Conservation (phyloP, 1,140 invertebrate genomes). For the Camponotus floridanus region DNA sequence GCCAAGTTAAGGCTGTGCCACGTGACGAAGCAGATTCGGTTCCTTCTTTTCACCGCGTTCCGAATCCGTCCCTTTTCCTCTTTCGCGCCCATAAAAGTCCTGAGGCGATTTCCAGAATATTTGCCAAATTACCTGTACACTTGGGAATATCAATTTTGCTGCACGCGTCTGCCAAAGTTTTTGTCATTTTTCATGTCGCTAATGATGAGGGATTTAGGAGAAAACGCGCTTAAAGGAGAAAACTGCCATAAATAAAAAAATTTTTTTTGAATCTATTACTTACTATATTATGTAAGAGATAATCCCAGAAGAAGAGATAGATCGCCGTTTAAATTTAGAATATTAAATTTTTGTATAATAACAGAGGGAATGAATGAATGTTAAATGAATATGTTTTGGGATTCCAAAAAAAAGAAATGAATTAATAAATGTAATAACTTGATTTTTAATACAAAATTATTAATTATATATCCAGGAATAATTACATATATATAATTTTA, state of each 20-base stretch:
- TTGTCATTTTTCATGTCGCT: neutral
- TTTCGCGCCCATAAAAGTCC: conserved; percentile 14
- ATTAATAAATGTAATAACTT: too few relatives aligned
- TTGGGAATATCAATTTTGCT: conserved; percentile 15
- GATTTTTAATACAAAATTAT: too few relatives aligned
- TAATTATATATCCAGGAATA: too few relatives aligned
- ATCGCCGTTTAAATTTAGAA: too few relatives aligned
- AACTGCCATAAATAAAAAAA: neutral
- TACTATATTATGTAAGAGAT: neutral
- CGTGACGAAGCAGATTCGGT: conserved; percentile 76
- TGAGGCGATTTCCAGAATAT: conserved; percentile 42
- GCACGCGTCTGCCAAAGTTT: neutral
- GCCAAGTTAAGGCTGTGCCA: conserved; percentile 77
- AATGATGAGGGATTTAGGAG: neutral
- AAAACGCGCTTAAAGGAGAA: neutral
- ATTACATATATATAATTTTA: too few relatives aligned
- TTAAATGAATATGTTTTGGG: too few relatives aligned
- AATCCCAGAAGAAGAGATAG: too few relatives aligned
- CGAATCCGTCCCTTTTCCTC: conserved; percentile 29
- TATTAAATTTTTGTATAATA: too few relatives aligned
- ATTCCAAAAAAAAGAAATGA: too few relatives aligned
- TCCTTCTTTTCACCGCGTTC: conserved; percentile 58
- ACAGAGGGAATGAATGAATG: too few relatives aligned
- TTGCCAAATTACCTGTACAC: conserved; percentile 6
- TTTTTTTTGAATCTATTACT: neutral